Conservation (phyloP, 2,113 vertebrate species). For the Todiramphus saurophagus region DNA sequence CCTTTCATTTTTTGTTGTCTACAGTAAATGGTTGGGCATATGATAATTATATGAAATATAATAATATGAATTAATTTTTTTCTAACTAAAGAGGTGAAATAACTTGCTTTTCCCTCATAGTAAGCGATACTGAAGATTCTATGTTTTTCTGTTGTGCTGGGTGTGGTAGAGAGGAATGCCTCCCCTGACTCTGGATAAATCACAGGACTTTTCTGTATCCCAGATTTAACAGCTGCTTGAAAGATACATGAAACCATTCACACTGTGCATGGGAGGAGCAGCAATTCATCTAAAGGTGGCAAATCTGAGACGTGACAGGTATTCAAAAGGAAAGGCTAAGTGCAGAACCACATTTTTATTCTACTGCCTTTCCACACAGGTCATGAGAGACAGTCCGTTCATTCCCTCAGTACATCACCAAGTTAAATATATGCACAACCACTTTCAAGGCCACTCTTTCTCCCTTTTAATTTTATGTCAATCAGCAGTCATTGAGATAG, state of each 20-base stretch:
- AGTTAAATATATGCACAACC: constrained; percentile 43
- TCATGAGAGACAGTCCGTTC: neutral
- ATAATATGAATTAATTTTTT: no score
- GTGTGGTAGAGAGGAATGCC: neutral
- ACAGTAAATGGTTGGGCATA: neutral
- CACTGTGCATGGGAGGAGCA: constrained; percentile 25
- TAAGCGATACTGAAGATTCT: neutral
- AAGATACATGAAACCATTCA: constrained; percentile 42
- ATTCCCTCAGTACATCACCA: constrained; percentile 1
- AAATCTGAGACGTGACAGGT: constrained; percentile 38
- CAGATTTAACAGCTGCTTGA: constrained; percentile 29
- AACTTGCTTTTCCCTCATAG: neutral
- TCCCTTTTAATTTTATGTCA: constrained; percentile 43
- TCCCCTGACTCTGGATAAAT: neutral
- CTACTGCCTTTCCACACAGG: constrained; percentile 16
- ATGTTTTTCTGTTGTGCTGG: neutral
- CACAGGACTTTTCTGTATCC: neutral
- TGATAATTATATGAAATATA: no score
- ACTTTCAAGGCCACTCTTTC: neutral
- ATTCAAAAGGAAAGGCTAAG: constrained; percentile 33
- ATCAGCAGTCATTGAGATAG: neutral
- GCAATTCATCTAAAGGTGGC: constrained; percentile 44
- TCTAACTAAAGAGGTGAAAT: neutral
- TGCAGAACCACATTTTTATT: constrained; percentile 45
- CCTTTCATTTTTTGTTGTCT: neutral